Conservation (phyloP, 1,140 invertebrate genomes). For the Drosophila sechellia region DNA sequence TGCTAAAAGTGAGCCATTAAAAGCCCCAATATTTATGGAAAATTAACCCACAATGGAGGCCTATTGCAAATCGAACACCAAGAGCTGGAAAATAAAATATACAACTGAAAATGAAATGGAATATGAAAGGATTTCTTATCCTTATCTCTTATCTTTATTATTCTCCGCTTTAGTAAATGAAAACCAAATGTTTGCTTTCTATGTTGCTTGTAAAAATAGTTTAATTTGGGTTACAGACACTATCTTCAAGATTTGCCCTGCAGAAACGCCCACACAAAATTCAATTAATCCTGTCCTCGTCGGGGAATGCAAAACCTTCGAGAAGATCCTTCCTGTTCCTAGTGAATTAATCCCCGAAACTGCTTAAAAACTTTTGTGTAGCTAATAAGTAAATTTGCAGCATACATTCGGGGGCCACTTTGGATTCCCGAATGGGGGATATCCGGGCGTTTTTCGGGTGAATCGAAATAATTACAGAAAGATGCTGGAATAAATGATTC, state of each 20-base stretch:
- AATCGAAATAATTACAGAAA: slow-evolving; percentile 8
- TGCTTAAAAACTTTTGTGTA: neutral
- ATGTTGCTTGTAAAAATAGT: neutral
- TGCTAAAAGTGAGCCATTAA: slow-evolving; percentile 13
- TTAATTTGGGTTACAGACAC: neutral
- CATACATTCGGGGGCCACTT: neutral
- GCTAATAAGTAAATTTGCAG: slow-evolving; percentile 7
- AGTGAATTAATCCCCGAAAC: neutral
- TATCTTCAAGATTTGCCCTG: neutral
- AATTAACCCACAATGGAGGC: neutral
- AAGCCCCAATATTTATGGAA: slow-evolving; percentile 9
- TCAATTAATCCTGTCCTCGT: neutral
- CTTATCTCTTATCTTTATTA: no score
- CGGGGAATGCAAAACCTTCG: neutral
- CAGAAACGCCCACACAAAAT: neutral
- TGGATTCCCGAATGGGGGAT: neutral
- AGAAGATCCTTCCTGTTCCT: neutral
- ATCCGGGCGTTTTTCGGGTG: neutral
- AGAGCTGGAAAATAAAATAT: no score
- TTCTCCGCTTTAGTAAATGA: neutral
- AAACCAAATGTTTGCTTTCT: neutral
- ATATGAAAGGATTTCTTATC: no score
- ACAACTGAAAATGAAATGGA: no score
- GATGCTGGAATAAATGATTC: slow-evolving; percentile 7
- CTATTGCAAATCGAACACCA: neutral